Base-by-base conservation (phyloP, 2,888 invertebrate species). In the Malacosoma neustria region DNA sequence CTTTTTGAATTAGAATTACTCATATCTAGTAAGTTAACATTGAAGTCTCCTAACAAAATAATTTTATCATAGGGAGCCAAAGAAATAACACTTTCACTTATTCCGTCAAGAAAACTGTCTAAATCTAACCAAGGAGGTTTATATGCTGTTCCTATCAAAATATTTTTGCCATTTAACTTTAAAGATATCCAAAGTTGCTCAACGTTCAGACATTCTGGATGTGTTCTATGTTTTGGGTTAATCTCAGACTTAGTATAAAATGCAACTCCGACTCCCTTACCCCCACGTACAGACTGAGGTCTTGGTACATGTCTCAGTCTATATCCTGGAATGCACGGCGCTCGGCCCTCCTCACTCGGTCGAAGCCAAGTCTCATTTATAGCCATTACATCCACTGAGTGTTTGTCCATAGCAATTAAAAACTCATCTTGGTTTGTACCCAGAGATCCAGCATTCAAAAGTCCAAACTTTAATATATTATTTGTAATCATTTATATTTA, bases 301-400 rank as follows among this genome's bases (percentile, higher is more conserved):
- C 45, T 41, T 14, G 48, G 48, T 3, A 41, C n/a, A 14, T 47
- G 42, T 0, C 46, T 32, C 22, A 54, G 34, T 5, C 43, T 37
- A 30, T 51, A 57, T 3, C 48, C 51, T 1, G 46, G 44, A 4
- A 48, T 37, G 3, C 29, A 7, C 3, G 54, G 54, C 1, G 52
- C 51, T 3, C 42, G 41, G 1, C 29, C 45, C 6, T 50, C 51
- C 36, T 53, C 43, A 0, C 51, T 51, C 4, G 14, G 29, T n/a
- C 42, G 31, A 2, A 56, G 34, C 53, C 53, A 53, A 0, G 51
- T 51, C 31, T 53, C 51, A 29, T 55, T 53, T 2, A 52, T 42
- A 4, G 50, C 51, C 14, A 54, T 39, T 1, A 54, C 34, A 29
- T 56, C 50, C 1, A 40, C 39, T 1, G 30, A 11, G 12, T 41